phyloP scores from a whole-genome alignment of 2,113 vertebrate genomes.

The Vimba vimba region DNA sequence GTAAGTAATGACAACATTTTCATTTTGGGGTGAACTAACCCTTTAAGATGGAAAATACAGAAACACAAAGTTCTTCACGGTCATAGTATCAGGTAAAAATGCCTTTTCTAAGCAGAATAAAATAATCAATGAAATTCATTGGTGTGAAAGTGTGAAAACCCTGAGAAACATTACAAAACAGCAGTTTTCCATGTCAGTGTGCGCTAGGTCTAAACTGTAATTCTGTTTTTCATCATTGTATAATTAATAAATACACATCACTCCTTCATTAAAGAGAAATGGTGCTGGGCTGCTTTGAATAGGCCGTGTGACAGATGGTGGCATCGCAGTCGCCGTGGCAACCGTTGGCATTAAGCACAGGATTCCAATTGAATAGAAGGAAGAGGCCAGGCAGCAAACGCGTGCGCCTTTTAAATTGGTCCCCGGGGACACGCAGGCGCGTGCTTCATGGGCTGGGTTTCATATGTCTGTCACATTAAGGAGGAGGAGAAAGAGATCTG shows the following conservation, averaged over 20 bases:
- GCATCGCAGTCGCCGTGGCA: constrained; percentile 68
- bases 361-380: constrained; percentile 67
- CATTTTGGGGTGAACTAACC: too few relatives aligned
- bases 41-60: too few relatives aligned
- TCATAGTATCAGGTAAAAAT: not conserved
- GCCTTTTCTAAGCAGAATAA: too few relatives aligned
- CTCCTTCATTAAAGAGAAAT: constrained; percentile 13
- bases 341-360: constrained; percentile 64
- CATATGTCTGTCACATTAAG: constrained; percentile 51
- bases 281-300: constrained; percentile 28
- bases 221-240: not conserved
- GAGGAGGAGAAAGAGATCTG: constrained; percentile 17
- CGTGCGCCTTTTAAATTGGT: constrained; percentile 72
- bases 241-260: constrained; percentile 27
- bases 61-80: not conserved
- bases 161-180: too few relatives aligned
- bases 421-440: constrained; percentile 65
- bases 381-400: constrained; percentile 64
- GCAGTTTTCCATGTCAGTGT: not conserved
- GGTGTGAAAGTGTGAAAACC: too few relatives aligned
- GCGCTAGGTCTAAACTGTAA: too few relatives aligned
- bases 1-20: too few relatives aligned
- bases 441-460: constrained; percentile 54
- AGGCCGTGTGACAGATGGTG: constrained; percentile 62
- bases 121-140: too few relatives aligned